Evolutionary conservation across 2,888 invertebrate genomes (phyloP).

Genomic region (Athalia cordata): DNA sequence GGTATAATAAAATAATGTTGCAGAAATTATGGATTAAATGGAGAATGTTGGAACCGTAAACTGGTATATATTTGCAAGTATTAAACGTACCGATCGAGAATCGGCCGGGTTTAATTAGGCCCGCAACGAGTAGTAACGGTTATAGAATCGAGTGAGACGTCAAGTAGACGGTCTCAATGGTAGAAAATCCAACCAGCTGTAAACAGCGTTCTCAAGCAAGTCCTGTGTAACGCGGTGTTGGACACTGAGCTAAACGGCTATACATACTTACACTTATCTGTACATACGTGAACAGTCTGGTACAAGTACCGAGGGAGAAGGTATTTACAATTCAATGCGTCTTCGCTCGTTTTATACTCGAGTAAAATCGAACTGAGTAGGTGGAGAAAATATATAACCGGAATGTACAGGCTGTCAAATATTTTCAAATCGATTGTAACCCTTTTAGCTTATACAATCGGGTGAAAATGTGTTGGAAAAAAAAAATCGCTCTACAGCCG

Average conservation of each 20-base stretch:
- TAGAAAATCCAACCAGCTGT: slow-evolving; percentile 18
- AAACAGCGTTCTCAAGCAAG: background rate
- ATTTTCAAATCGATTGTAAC: too few relatives aligned
- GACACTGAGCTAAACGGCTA: slow-evolving; percentile 34
- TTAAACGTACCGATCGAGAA: slow-evolving; percentile 43
- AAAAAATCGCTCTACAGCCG: background rate
- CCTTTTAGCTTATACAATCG: too few relatives aligned
- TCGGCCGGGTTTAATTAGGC: slow-evolving; percentile 57
- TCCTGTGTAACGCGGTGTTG: slow-evolving; percentile 28
- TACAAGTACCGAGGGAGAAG: background rate
- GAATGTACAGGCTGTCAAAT: background rate
- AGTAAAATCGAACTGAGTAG: background rate
- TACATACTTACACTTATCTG: background rate
- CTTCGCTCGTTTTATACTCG: slow-evolving; percentile 22
- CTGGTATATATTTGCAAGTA: background rate
- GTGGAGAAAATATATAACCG: background rate
- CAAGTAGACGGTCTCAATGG: slow-evolving; percentile 50
- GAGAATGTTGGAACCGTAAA: too few relatives aligned
- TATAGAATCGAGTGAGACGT: slow-evolving; percentile 52
- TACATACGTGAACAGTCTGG: background rate
- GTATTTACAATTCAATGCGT: slow-evolving; percentile 42
- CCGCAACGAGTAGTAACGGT: slow-evolving; percentile 20
- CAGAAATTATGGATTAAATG: background rate
- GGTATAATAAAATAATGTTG: background rate
- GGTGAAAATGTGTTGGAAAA: background rate